These are phyloP conservation scores for Urosaurus nigricauda DNA, from an alignment of 2,797 vertebrate species.

Conservation along the genomic window DNA sequence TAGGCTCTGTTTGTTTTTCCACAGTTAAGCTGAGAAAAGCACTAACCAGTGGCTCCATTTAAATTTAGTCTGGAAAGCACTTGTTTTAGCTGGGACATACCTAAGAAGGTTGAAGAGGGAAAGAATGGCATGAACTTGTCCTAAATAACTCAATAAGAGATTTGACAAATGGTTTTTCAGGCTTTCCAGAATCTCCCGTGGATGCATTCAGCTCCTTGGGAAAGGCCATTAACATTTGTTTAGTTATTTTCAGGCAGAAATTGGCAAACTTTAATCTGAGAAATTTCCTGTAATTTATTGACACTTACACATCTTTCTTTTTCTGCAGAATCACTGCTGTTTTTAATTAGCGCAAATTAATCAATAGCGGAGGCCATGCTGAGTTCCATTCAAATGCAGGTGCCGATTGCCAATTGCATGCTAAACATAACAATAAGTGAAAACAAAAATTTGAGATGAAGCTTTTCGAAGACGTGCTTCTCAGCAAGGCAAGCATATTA, in stretches of 20 bases:
- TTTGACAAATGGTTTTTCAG: neutral
- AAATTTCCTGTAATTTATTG: constrained; percentile 77
- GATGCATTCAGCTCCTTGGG: constrained; percentile 56
- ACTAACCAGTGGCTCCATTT: neutral
- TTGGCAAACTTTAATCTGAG: constrained; percentile 74
- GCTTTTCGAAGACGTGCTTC: constrained; percentile 21
- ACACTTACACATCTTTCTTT: constrained; percentile 76
- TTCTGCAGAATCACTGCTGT: constrained; percentile 73
- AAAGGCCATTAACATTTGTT: constrained; percentile 72
- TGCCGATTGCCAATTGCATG: constrained; percentile 68
- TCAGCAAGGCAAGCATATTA: constrained; percentile 46
- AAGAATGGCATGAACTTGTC: constrained; percentile 9
- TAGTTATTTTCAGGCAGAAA: constrained; percentile 74
- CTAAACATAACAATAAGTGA: constrained; percentile 66
- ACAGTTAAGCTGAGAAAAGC: neutral
- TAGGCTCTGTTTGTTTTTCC: neutral
- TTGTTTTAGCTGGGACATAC: constrained; percentile 14
- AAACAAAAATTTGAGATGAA: constrained; percentile 52
- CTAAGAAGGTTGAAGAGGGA: neutral
- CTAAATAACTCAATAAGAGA: constrained; percentile 20
- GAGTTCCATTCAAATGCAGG: constrained; percentile 72
- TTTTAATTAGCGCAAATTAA: constrained; percentile 81
- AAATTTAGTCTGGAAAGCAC: neutral
- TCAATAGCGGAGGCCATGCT: constrained; percentile 75
- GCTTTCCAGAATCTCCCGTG: constrained; percentile 24